These are phyloP conservation scores for Bombus impatiens DNA, from an alignment of 1,140 invertebrate species.

Conservation along the genomic window DNA sequence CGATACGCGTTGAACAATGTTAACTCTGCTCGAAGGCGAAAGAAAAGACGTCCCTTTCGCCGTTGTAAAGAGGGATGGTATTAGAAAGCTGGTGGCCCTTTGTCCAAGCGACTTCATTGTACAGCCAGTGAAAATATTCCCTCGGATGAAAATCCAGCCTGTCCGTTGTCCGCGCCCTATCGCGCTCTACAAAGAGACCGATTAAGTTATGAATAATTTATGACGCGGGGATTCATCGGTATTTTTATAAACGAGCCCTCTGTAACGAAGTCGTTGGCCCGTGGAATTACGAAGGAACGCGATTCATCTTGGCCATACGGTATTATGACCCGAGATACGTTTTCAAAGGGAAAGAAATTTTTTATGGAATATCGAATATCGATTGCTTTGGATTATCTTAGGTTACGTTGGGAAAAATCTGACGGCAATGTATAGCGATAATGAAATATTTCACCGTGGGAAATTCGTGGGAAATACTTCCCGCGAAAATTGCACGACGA, in stretches of 20 bases:
- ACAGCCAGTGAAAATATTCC: constrained; percentile 61
- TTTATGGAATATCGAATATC: constrained; percentile 6
- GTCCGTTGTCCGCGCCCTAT: constrained; percentile 53
- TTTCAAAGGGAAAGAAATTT: background rate
- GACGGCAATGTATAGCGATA: background rate
- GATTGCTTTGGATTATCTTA: background rate
- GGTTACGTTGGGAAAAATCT: background rate
- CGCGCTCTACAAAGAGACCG: constrained; percentile 49
- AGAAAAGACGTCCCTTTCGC: constrained; percentile 41
- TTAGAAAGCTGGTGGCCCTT: constrained; percentile 56
- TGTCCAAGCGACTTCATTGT: constrained; percentile 65
- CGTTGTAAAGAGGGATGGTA: constrained; percentile 39
- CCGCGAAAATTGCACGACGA: background rate
- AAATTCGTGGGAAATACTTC: too few species aligned
- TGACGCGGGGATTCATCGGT: constrained; percentile 28
- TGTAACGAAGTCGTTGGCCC: constrained; percentile 12
- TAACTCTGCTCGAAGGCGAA: constrained; percentile 26
- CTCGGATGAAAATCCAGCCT: constrained; percentile 54
- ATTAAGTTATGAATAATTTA: constrained; percentile 69
- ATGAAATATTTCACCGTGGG: background rate
- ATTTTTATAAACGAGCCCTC: constrained; percentile 44
- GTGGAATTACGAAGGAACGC: background rate
- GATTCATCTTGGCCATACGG: constrained; percentile 7
- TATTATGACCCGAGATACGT: background rate
- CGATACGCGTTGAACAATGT: constrained; percentile 58